Evolutionary conservation across 2,888 invertebrate genomes (phyloP).

Genomic region (Heliconius erato): DNA sequence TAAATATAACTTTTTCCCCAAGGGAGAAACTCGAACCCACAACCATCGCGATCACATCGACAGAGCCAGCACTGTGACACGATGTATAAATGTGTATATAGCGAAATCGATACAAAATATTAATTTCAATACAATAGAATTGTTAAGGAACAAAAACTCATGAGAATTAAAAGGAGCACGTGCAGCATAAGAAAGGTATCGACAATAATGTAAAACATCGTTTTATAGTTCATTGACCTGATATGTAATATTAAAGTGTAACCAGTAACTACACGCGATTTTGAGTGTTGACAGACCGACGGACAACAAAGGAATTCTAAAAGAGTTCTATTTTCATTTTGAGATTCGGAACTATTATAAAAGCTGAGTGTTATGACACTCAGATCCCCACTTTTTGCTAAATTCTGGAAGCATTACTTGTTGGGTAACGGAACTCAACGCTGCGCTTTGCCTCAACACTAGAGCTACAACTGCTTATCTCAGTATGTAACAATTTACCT

Average conservation of each 20-base stretch:
- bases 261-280: neutral
- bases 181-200: neutral
- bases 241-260: neutral
- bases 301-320: neutral
- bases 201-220: neutral
- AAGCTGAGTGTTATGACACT: too few relatives aligned
- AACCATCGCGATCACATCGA: too few relatives aligned
- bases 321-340: too few relatives aligned
- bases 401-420: too few relatives aligned
- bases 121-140: neutral
- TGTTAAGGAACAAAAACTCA: neutral
- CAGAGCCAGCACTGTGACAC: too few relatives aligned
- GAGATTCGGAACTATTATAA: too few relatives aligned
- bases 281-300: neutral
- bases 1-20: too few relatives aligned
- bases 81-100: neutral
- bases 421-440: neutral
- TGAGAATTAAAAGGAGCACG: neutral
- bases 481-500: slow-evolving; percentile 58
- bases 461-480: neutral
- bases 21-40: too few relatives aligned
- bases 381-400: too few relatives aligned
- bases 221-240: neutral
- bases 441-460: neutral
- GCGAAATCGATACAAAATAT: neutral